phyloP scores from a whole-genome alignment of 2,113 vertebrate genomes.

The Dicrurus megarhynchus region DNA sequence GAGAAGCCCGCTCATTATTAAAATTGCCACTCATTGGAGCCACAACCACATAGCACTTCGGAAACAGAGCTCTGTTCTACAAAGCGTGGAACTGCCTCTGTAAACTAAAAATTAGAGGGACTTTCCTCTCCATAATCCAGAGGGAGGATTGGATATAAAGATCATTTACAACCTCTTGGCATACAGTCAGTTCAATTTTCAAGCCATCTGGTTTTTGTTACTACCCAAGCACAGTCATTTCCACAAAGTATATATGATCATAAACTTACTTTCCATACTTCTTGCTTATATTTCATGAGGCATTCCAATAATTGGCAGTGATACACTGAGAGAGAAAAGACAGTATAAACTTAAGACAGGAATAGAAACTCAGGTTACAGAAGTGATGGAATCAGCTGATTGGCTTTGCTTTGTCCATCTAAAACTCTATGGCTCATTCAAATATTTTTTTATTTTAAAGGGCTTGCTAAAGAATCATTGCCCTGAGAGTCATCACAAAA shows the following conservation, averaged over 20 bases:
- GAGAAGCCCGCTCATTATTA: neutral
- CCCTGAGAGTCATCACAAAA: neutral
- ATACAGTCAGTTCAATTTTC: neutral
- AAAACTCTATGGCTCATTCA: neutral
- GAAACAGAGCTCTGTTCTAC: neutral
- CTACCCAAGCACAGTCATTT: slow-evolving; percentile 14
- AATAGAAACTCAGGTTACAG: slow-evolving; percentile 8
- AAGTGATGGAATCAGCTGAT: neutral
- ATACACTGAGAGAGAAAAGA: slow-evolving; percentile 85
- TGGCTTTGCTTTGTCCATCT: neutral
- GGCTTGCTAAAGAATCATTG: neutral
- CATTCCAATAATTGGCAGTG: slow-evolving; percentile 98
- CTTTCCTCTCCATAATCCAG: neutral
- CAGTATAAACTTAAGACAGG: neutral
- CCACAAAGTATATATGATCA: neutral
- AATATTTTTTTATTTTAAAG: neutral
- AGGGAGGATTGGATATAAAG: neutral
- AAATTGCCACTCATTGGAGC: neutral
- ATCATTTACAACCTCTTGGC: neutral
- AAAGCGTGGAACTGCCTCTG: neutral
- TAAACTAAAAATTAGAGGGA: neutral
- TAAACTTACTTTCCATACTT: slow-evolving; percentile 98
- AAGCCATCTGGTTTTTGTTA: slow-evolving; percentile 22
- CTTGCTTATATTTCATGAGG: slow-evolving; percentile 99
- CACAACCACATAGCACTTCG: neutral